Percentiles rank a stretch among this genome's conserved stretches.
Conservation (phyloP, 2,113 vertebrate species). For the Pteruthius melanotis region DNA sequence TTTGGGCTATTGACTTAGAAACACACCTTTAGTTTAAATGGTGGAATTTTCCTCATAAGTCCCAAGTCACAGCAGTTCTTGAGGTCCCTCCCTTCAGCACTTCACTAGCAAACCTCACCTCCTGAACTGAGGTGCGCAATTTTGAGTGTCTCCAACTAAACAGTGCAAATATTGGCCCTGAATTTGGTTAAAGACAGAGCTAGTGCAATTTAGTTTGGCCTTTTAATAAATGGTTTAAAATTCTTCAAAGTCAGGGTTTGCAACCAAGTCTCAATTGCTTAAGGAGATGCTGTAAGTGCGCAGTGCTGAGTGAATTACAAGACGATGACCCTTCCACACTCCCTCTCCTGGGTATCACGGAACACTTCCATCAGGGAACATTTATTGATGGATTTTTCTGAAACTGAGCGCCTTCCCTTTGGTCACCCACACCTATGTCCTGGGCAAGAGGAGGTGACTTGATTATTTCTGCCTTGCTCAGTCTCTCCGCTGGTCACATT, state of each 20-base stretch:
- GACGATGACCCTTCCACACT: neutral
- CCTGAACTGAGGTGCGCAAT: neutral
- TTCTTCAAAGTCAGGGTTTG: neutral
- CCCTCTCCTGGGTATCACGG: neutral
- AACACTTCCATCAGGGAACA: neutral
- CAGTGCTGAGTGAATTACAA: neutral
- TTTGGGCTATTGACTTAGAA: constrained; percentile 1
- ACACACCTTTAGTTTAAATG: constrained; percentile 20
- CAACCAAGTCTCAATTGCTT: neutral
- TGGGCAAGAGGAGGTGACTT: neutral
- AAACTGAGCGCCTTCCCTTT: too few relatives aligned
- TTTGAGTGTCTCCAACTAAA: neutral
- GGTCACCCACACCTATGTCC: neutral
- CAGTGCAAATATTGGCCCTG: neutral
- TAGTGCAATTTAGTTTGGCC: neutral
- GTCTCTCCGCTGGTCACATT: neutral
- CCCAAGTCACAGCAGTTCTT: neutral
- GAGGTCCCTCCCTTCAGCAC: neutral
- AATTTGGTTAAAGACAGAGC: neutral
- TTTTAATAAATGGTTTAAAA: neutral
- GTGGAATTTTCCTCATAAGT: neutral
- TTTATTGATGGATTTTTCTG: neutral
- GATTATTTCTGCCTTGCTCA: neutral
- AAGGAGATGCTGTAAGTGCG: neutral
- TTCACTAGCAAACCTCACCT: neutral